Base-by-base conservation (phyloP, 2,113 vertebrate species). In the Riparia riparia region DNA sequence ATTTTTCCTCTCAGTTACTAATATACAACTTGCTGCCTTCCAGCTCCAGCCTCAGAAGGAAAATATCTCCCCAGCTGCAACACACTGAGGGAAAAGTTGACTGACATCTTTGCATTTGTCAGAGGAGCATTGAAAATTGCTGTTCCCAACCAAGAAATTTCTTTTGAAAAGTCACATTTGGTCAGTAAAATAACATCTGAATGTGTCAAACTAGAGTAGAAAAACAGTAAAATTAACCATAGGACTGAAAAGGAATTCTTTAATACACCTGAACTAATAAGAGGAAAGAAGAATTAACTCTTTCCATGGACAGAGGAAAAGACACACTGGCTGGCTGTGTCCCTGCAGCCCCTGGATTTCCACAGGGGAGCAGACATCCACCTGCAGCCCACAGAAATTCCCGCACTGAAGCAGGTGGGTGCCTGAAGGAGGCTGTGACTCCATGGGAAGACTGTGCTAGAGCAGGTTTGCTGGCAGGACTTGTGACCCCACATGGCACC, bases 351-450 rank as follows among this genome's bases (percentile, higher is more conserved):
- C 19, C 10, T 4, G 8, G 60, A 50, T 17, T 2, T 11, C 5
- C 7, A 21, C 0, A 0, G 20, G 12, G 15, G 15, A 41, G 50
- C 21, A 66, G 31, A 82, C 12, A 18, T 14, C 7, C n/a, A 57
- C 20, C 44, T 58, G n/a, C 60, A 64, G 31, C 50, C 39, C 6
- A 0, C 0, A 7, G 24, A 49, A 3, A 2, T 28, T 6, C 17
- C 51, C 9, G 12, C 3, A 3, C 15, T 26, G 24, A 16, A 73
- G 51, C 10, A 32, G 26, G 21, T 7, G 3, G 17, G 4, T 51
- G 34, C 22, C 26, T 1, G 0, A 28, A 65, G 51, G 49, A 49
- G 49, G 16, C 34, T 56, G 74, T 37, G 44, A 58, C 0, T 17
- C 26, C 9, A 5, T 16, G 14, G 42, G 31, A 32, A 57, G 26